These are phyloP conservation scores for Nephrotoma appendiculata DNA, from an alignment of 2,888 invertebrate species.

Conservation along the genomic window DNA sequence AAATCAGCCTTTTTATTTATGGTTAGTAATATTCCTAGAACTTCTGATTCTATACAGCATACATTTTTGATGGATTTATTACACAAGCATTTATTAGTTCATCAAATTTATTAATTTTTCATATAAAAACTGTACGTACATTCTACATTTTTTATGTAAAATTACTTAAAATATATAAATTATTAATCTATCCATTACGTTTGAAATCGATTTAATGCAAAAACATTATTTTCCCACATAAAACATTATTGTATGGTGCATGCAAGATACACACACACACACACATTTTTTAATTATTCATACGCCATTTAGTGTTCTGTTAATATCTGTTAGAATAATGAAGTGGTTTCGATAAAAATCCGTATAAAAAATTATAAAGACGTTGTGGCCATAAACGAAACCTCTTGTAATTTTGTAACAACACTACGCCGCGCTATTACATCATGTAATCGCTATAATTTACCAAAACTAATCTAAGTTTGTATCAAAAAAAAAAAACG, in stretches of 20 bases:
- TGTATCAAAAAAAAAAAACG: not conserved
- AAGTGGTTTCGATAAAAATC: not conserved
- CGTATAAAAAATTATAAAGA: not conserved
- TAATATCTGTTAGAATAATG: not conserved
- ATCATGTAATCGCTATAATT: not conserved
- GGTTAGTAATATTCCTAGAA: no score
- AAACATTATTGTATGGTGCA: not conserved
- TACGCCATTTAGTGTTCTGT: not conserved
- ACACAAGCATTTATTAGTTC: no score
- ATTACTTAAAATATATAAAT: not conserved
- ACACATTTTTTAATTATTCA: not conserved
- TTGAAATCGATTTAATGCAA: not conserved
- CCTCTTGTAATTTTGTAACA: no score
- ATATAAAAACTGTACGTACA: no score
- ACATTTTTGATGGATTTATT: no score
- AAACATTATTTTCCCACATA: not conserved
- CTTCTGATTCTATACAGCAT: no score
- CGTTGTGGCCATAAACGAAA: no score
- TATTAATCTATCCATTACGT: not conserved
- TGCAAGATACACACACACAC: not conserved
- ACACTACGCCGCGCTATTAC: not conserved
- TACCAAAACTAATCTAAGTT: not conserved
- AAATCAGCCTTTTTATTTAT: no score
- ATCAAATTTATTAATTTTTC: no score
- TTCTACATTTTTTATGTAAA: constrained; percentile 10